Evolutionary conservation across 2,888 invertebrate genomes (phyloP).

Genomic region (Pyrrhopygopsis socrates): DNA sequence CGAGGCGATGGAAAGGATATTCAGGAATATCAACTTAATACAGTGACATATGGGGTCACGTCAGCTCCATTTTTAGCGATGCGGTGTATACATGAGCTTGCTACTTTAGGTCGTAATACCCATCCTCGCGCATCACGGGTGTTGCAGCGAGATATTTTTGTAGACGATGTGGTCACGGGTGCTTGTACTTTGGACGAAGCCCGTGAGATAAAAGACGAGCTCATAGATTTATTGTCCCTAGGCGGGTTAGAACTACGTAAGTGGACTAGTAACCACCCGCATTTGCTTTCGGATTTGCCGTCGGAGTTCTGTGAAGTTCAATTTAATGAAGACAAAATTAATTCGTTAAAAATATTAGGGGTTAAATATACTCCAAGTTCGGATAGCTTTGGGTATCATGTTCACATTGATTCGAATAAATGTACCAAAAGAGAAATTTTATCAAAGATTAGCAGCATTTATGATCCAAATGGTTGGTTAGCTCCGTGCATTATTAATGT

Average conservation of each 20-base stretch:
- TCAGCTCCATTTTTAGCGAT: too few relatives aligned
- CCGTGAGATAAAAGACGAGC: background rate
- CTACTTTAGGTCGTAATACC: background rate
- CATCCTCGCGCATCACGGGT: background rate
- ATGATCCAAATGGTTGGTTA: too few relatives aligned
- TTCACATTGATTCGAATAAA: too few relatives aligned
- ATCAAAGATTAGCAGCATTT: too few relatives aligned
- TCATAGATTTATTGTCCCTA: background rate
- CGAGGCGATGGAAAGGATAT: background rate
- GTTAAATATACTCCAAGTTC: too few relatives aligned
- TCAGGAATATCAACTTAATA: too few relatives aligned
- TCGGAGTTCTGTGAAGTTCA: background rate
- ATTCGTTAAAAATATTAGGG: background rate
- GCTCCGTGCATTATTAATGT: too few relatives aligned
- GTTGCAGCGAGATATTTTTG: background rate
- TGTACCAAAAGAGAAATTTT: too few relatives aligned
- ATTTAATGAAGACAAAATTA: background rate
- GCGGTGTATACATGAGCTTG: background rate
- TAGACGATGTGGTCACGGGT: background rate
- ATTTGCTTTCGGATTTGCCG: background rate
- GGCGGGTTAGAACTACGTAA: background rate
- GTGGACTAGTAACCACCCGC: background rate
- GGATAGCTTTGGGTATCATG: too few relatives aligned
- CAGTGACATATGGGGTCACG: too few relatives aligned
- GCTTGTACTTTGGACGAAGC: background rate